phyloP scores from a whole-genome alignment of 1,140 invertebrate genomes.

The Drosophila pandora region DNA sequence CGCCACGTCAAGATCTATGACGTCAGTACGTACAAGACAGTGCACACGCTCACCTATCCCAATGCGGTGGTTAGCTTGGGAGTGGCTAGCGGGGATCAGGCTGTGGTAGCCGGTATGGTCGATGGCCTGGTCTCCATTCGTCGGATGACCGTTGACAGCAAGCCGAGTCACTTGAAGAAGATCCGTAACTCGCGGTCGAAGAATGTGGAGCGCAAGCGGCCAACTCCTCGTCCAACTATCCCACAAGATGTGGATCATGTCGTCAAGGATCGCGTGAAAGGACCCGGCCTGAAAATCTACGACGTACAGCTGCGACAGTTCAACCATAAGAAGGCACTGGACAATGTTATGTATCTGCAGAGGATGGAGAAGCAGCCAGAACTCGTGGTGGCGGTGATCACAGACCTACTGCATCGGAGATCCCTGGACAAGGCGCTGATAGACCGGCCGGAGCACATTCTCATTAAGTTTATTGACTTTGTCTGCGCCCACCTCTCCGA shows the following conservation, averaged over 20 bases:
- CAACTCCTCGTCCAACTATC: slow-evolving; percentile 47
- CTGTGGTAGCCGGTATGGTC: slow-evolving; percentile 95
- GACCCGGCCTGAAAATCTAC: slow-evolving; percentile 85
- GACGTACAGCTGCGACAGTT: slow-evolving; percentile 92
- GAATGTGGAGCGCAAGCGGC: slow-evolving; percentile 73
- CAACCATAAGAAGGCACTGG: slow-evolving; percentile 92
- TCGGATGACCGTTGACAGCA: slow-evolving; percentile 87
- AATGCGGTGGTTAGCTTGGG: slow-evolving; percentile 95
- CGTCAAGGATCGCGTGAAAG: slow-evolving; percentile 84
- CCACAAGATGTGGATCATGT: slow-evolving; percentile 85
- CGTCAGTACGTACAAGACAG: slow-evolving; percentile 92
- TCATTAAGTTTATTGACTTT: slow-evolving; percentile 90
- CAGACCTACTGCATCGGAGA: slow-evolving; percentile 92
- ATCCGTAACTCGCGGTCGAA: slow-evolving; percentile 48
- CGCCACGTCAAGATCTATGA: slow-evolving; percentile 98
- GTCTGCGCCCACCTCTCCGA: slow-evolving; percentile 91
- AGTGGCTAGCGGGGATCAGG: slow-evolving; percentile 91
- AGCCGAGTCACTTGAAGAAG: slow-evolving; percentile 73
- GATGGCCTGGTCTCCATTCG: slow-evolving; percentile 95
- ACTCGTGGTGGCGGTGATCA: slow-evolving; percentile 90
- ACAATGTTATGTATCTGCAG: slow-evolving; percentile 87
- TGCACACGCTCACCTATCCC: slow-evolving; percentile 95
- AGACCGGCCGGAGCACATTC: slow-evolving; percentile 87
- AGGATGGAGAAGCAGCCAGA: slow-evolving; percentile 89
- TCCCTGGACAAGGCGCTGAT: slow-evolving; percentile 89